A percentile compares a stretch with the other conserved stretches of the same genome.
Conservation (phyloP, 2,797 vertebrate genomes). For the Natrix natrix region DNA sequence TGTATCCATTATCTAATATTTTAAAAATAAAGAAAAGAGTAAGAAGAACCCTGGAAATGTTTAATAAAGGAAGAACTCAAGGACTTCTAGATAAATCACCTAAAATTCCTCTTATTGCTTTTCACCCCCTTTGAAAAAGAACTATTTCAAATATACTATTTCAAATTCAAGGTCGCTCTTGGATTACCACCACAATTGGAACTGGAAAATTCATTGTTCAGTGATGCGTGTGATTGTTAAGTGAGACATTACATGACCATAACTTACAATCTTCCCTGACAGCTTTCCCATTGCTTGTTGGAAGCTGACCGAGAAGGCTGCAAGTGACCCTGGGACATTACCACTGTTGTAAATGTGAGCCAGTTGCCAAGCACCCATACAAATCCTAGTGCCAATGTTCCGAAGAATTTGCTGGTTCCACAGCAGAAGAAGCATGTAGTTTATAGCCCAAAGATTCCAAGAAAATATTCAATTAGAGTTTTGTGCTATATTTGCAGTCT, state of each 20-base stretch:
- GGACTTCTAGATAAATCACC: not conserved
- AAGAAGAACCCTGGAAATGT: not conserved
- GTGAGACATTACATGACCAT: too few species aligned
- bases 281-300: not conserved
- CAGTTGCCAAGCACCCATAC: not conserved
- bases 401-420: not conserved
- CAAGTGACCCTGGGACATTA: not conserved
- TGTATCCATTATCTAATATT: not conserved
- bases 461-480: slow-evolving; percentile 36
- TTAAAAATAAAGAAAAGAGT: not conserved
- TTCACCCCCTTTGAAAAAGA: not conserved
- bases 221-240: too few species aligned
- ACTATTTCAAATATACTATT: not conserved
- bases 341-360: not conserved
- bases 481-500: slow-evolving; percentile 79
- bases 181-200: too few species aligned
- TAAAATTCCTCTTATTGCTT: not conserved
- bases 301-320: not conserved
- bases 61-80: not conserved
- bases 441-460: not conserved
- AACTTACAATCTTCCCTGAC: too few species aligned
- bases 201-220: too few species aligned
- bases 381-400: not conserved
- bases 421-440: not conserved
- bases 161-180: too few species aligned